phyloP scores from a whole-genome alignment of 2,797 vertebrate species.

The Anableps anableps region DNA sequence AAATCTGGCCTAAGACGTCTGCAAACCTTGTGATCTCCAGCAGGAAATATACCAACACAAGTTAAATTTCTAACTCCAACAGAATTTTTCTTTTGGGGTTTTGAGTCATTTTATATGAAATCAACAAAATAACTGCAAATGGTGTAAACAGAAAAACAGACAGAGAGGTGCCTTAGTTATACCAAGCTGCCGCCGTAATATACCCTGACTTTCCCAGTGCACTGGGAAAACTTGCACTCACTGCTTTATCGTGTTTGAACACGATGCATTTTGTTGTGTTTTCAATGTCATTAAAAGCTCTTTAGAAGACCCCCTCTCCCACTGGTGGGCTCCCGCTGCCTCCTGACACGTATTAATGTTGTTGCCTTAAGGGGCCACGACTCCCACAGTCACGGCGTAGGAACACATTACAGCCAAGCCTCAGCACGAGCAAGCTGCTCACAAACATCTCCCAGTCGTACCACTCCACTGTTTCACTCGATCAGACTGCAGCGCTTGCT shows the following conservation, averaged over 20 bases:
- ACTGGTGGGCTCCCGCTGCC: constrained; percentile 40
- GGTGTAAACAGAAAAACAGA: background rate
- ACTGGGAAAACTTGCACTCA: background rate
- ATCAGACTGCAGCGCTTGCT: background rate
- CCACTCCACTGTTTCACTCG: background rate
- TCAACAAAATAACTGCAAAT: background rate
- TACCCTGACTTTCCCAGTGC: background rate
- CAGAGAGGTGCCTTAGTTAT: no score
- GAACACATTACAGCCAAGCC: background rate
- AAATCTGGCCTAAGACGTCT: no score
- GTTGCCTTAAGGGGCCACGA: constrained; percentile 52
- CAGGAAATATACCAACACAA: no score
- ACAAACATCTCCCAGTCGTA: background rate
- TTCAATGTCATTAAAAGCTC: constrained; percentile 78
- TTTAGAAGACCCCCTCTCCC: constrained; percentile 53
- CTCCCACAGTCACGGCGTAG: background rate
- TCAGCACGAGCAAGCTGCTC: background rate
- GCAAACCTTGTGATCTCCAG: no score
- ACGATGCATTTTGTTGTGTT: constrained; percentile 7
- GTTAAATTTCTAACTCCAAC: no score
- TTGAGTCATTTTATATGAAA: background rate
- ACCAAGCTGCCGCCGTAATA: no score
- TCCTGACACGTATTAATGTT: constrained; percentile 72
- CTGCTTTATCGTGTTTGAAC: background rate
- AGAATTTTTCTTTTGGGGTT: background rate